Percentiles rank a stretch among this genome's conserved stretches.
Conservation (phyloP, 2,797 vertebrate genomes). For the Monodelphis domestica region DNA sequence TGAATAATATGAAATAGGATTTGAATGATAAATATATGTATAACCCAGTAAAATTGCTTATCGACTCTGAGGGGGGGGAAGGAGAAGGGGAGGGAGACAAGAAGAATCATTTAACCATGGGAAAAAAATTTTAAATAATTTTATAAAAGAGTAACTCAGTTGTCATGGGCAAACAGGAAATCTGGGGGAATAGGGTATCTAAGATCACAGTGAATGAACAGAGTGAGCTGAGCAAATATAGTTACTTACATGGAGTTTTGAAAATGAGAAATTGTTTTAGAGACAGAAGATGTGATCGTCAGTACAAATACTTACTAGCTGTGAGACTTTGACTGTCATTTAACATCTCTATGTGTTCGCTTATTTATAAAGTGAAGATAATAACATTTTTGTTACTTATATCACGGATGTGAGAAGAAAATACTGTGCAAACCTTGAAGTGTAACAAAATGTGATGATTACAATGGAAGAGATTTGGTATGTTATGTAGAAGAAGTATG, state of each 20-base stretch:
- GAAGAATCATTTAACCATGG: too few species aligned
- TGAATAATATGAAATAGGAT: too few species aligned
- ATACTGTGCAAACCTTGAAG: too few species aligned
- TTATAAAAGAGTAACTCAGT: too few species aligned
- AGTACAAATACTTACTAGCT: not conserved
- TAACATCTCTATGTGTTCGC: not conserved
- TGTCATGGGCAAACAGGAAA: not conserved
- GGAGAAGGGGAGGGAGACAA: too few species aligned
- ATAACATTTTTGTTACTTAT: not conserved
- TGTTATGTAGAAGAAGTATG: not conserved
- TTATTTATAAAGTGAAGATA: not conserved
- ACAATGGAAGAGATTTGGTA: not conserved
- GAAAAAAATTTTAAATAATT: too few species aligned
- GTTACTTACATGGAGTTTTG: not conserved
- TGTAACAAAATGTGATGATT: not conserved
- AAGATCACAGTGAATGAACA: not conserved
- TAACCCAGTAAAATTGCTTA: too few species aligned
- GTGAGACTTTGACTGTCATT: not conserved
- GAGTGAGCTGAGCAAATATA: not conserved
- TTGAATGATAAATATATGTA: too few species aligned
- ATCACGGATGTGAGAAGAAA: not conserved
- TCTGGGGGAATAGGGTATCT: not conserved
- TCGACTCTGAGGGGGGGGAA: too few species aligned
- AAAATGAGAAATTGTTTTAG: not conserved
- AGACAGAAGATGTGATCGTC: not conserved